Evolutionary conservation across 2,113 vertebrate species (phyloP).

Genomic region (Caloenas nicobarica): DNA sequence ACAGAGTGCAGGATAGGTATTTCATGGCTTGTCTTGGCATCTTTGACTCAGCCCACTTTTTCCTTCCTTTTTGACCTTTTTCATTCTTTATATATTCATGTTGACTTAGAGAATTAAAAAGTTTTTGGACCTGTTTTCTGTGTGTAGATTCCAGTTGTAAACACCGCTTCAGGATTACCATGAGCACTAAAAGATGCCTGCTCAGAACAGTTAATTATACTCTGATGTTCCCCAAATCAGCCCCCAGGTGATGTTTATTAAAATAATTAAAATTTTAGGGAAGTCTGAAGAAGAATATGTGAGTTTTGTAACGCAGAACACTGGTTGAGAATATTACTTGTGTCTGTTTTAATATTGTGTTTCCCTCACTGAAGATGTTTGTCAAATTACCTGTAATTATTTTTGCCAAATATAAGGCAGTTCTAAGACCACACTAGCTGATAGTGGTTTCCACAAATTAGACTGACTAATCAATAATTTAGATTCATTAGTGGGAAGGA

Average conservation of each 20-base stretch:
- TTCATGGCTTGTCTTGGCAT: background rate
- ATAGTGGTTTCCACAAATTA: background rate
- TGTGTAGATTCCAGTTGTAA: background rate
- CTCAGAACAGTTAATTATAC: background rate
- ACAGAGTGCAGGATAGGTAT: background rate
- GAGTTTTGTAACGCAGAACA: background rate
- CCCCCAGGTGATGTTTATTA: background rate
- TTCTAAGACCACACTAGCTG: background rate
- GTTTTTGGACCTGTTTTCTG: background rate
- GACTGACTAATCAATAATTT: conserved; percentile 57
- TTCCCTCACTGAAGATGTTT: background rate
- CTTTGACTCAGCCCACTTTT: background rate
- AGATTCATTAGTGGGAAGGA: conserved; percentile 19
- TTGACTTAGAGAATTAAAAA: background rate
- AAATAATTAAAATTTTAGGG: background rate
- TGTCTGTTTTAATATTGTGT: background rate
- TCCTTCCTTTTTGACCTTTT: background rate
- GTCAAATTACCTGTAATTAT: background rate
- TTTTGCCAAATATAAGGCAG: background rate
- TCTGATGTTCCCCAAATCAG: background rate
- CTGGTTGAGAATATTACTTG: background rate
- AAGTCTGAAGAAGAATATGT: background rate
- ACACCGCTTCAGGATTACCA: background rate
- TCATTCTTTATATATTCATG: background rate
- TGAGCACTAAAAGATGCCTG: background rate